These are phyloP conservation scores for Discoglossus pictus DNA, from an alignment of 2,797 vertebrate genomes.

Conservation along the genomic window DNA sequence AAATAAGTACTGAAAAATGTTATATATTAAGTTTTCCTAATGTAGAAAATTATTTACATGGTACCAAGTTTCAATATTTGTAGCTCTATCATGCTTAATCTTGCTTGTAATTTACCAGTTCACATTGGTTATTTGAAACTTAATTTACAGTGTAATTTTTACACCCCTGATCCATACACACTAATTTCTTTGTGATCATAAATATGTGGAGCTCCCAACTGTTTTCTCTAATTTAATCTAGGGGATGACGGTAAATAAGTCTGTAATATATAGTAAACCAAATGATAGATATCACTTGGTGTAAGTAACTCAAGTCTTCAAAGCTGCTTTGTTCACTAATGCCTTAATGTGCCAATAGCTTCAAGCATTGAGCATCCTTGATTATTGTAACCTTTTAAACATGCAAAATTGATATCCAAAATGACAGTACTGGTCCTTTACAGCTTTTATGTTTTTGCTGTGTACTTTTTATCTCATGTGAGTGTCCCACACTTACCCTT, in stretches of 20 bases:
- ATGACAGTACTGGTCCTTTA: slow-evolving; percentile 30
- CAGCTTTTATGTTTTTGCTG: slow-evolving; percentile 33
- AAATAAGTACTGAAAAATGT: too few relatives aligned
- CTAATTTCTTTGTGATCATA: too few relatives aligned
- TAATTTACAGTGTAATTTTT: not conserved
- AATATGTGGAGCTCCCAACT: too few relatives aligned
- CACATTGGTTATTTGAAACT: not conserved
- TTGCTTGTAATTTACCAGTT: not conserved
- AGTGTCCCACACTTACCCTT: slow-evolving; percentile 26
- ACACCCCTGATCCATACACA: too few relatives aligned
- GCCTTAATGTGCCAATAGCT: slow-evolving; percentile 36
- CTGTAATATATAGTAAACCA: too few relatives aligned
- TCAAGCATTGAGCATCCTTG: not conserved
- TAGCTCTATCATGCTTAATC: not conserved
- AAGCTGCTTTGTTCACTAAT: slow-evolving; percentile 15
- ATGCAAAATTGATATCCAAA: slow-evolving; percentile 1
- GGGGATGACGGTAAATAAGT: too few relatives aligned
- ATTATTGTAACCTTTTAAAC: not conserved
- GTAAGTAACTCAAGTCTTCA: too few relatives aligned
- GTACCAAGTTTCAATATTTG: slow-evolving; percentile 1
- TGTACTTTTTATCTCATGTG: slow-evolving; percentile 46
- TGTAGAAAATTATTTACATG: too few relatives aligned
- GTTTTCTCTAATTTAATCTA: too few relatives aligned
- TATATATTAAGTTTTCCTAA: too few relatives aligned
- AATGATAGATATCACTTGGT: too few relatives aligned